Conservation (phyloP, 2,113 vertebrate genomes). For the Hiodon alosoides region DNA sequence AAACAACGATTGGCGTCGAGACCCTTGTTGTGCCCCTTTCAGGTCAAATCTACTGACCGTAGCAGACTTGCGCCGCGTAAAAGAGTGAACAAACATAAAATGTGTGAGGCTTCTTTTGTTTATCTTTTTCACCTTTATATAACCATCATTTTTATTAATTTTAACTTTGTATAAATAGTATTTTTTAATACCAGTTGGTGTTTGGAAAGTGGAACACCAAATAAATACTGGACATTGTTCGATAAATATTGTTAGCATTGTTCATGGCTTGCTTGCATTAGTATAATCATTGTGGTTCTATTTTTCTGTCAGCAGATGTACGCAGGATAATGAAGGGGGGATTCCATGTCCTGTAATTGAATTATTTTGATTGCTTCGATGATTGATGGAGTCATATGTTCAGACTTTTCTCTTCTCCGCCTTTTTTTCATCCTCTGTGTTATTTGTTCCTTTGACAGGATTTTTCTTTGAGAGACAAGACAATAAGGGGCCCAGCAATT, state of each 20-base stretch:
- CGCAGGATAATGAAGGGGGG: conserved; percentile 1
- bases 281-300: background rate
- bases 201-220: background rate
- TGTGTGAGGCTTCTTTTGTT: too few species aligned
- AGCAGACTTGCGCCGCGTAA: too few species aligned
- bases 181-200: background rate
- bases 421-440: background rate
- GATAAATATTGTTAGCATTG: too few species aligned
- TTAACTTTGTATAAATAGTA: background rate
- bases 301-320: conserved; percentile 2
- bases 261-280: background rate
- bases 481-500: conserved; percentile 13
- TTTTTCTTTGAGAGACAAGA: conserved; percentile 2
- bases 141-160: too few species aligned
- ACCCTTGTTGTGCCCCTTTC: too few species aligned
- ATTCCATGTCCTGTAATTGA: conserved; percentile 22
- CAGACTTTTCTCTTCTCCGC: background rate
- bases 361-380: conserved; percentile 21
- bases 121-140: too few species aligned
- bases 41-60: too few species aligned
- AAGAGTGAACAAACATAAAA: too few species aligned
- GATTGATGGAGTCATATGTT: conserved; percentile 22
- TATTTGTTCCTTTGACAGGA: background rate
- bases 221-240: too few species aligned
- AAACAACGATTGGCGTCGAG: too few species aligned